These are phyloP conservation scores for Mus caroli DNA, from an alignment of 2,797 vertebrate species.

Conservation along the genomic window DNA sequence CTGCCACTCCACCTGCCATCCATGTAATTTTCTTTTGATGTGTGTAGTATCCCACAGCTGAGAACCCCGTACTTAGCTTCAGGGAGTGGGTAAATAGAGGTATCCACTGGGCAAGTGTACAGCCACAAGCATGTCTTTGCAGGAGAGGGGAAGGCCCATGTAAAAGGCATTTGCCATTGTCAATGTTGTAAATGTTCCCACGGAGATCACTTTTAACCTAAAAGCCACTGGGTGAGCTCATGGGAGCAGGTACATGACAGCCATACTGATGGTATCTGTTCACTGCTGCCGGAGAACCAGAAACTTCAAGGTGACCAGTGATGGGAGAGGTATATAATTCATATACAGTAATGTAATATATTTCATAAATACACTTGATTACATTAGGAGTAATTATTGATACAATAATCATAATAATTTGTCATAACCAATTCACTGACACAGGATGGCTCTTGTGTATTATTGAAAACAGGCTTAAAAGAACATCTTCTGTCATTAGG, in stretches of 20 bases:
- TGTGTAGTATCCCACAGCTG: fast-evolving
- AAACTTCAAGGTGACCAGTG: not conserved
- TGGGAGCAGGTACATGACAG: not conserved
- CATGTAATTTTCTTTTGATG: fast-evolving
- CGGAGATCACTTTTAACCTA: fast-evolving
- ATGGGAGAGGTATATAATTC: too few relatives aligned
- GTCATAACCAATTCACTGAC: not conserved
- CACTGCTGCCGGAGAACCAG: not conserved
- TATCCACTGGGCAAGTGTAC: fast-evolving
- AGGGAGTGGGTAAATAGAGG: fast-evolving
- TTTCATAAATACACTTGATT: not conserved
- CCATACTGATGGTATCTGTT: not conserved
- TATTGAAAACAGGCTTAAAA: not conserved
- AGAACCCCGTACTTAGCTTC: fast-evolving
- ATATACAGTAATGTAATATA: not conserved
- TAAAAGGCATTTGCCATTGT: not conserved
- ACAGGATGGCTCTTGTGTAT: too few relatives aligned
- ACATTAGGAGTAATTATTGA: not conserved
- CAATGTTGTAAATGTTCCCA: not conserved
- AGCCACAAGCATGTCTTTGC: too few relatives aligned
- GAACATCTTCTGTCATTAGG: not conserved
- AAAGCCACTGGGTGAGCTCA: not conserved
- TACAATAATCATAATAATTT: not conserved
- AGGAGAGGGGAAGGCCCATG: fast-evolving
- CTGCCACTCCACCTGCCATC: fast-evolving